Evolutionary conservation across 1,140 invertebrate genomes (phyloP).

Genomic region (Drosophila biarmipes): DNA sequence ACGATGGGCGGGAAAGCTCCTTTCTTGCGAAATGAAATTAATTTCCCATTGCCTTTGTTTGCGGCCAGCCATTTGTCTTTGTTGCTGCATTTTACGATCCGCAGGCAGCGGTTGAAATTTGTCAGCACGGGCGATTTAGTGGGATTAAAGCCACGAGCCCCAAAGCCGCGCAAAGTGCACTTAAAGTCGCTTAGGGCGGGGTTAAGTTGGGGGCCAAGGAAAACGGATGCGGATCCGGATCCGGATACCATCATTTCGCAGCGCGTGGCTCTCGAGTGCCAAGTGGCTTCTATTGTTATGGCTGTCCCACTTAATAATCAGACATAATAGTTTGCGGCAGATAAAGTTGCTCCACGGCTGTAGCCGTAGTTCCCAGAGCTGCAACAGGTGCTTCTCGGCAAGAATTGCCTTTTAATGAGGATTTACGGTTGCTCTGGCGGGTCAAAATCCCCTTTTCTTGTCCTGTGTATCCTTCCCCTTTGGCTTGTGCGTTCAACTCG

Average conservation of each 20-base stretch:
- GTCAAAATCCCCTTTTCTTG: slow-evolving; percentile 3
- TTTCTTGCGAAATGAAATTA: slow-evolving; percentile 68
- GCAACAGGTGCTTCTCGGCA: slow-evolving; percentile 57
- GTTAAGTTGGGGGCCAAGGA: not conserved
- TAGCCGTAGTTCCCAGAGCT: not conserved
- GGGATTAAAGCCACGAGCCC: slow-evolving; percentile 37
- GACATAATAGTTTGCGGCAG: slow-evolving; percentile 72
- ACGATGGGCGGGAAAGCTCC: slow-evolving; percentile 12
- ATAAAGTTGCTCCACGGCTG: slow-evolving; percentile 43
- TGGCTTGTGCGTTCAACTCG: slow-evolving; percentile 35
- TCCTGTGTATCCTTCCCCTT: slow-evolving; percentile 29
- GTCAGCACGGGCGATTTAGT: slow-evolving; percentile 58
- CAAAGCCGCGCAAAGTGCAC: slow-evolving; percentile 55
- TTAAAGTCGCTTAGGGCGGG: slow-evolving; percentile 45
- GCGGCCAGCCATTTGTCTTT: slow-evolving; percentile 70
- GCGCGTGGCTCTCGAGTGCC: slow-evolving; percentile 27
- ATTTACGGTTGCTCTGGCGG: slow-evolving; percentile 54
- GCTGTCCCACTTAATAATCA: slow-evolving; percentile 74
- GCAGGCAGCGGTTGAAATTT: slow-evolving; percentile 61
- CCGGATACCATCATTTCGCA: not conserved
- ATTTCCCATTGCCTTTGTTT: slow-evolving; percentile 70
- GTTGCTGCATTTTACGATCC: slow-evolving; percentile 59
- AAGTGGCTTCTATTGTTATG: slow-evolving; percentile 68
- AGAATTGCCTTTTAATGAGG: slow-evolving; percentile 69
- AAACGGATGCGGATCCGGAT: not conserved